Conservation (phyloP, 2,888 invertebrate genomes). For the Anoncus sp. region DNA sequence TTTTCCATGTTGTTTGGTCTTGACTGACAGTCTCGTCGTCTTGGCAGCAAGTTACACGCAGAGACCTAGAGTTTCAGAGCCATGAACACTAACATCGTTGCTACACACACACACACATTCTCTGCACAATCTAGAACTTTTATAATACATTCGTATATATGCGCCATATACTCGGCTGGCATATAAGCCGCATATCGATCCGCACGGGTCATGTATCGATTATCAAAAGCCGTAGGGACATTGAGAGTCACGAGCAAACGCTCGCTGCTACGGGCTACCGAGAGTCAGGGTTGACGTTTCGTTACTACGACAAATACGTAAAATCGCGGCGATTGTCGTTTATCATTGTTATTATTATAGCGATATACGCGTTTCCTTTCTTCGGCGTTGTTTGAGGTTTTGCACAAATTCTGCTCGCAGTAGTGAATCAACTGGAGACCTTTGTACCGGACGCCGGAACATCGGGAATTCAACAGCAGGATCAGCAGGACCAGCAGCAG, state of each 20-base stretch:
- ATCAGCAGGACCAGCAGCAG: too few species aligned
- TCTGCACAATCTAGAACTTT: slow-evolving; percentile 2
- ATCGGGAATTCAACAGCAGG: slow-evolving; percentile 57
- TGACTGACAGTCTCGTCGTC: not conserved
- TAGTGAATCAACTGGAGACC: slow-evolving; percentile 73
- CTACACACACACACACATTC: not conserved
- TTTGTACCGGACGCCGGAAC: slow-evolving; percentile 68
- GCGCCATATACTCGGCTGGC: slow-evolving; percentile 9
- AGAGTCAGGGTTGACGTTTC: slow-evolving; percentile 21
- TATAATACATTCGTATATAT: slow-evolving; percentile 28
- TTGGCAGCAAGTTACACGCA: slow-evolving; percentile 4
- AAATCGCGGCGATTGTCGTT: slow-evolving; percentile 11
- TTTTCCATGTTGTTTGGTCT: not conserved
- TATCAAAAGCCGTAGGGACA: slow-evolving; percentile 50
- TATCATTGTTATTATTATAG: slow-evolving; percentile 43
- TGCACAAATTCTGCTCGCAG: slow-evolving; percentile 62
- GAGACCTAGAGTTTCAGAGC: not conserved
- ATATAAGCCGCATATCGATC: slow-evolving; percentile 50
- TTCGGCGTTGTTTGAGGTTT: slow-evolving; percentile 1
- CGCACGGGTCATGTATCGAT: slow-evolving; percentile 59
- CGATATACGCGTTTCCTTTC: slow-evolving; percentile 5
- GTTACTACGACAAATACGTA: slow-evolving; percentile 42
- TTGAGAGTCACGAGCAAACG: slow-evolving; percentile 10
- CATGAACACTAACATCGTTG: not conserved
- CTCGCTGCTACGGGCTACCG: slow-evolving; percentile 3